phyloP scores from a whole-genome alignment of 2,113 vertebrate species.

The Semnornis frantzii region DNA sequence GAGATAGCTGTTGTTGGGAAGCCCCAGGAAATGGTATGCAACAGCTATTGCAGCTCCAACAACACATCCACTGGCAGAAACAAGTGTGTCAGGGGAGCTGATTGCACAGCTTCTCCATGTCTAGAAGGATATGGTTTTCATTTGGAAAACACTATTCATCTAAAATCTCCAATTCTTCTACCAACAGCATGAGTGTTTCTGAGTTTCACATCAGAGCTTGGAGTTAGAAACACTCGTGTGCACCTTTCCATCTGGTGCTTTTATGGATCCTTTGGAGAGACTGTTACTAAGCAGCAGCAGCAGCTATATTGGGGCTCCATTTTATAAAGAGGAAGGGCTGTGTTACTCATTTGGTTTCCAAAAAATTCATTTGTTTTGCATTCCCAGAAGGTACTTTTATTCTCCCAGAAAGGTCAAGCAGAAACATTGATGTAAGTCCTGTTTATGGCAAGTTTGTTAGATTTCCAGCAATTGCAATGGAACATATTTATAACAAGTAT shows the following conservation, averaged over 20 bases:
- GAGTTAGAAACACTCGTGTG: conserved; percentile 16
- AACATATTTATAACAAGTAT: conserved; percentile 74
- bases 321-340: conserved; percentile 59
- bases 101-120: neutral
- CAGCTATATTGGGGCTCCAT: conserved; percentile 37
- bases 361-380: conserved; percentile 63
- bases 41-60: neutral
- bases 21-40: neutral
- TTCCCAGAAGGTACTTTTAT: conserved; percentile 71
- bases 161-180: neutral
- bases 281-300: conserved; percentile 48
- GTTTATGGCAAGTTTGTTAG: conserved; percentile 63
- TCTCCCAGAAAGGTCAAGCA: conserved; percentile 69
- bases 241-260: conserved; percentile 56
- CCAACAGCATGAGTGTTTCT: neutral
- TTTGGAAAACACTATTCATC: conserved; percentile 33
- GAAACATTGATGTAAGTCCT: conserved; percentile 74
- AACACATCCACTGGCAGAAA: conserved; percentile 11
- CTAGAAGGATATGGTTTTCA: conserved; percentile 39
- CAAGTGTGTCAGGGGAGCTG: neutral
- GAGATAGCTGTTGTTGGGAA: neutral
- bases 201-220: conserved; percentile 33
- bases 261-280: conserved; percentile 45
- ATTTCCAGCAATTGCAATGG: conserved; percentile 73
- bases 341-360: conserved; percentile 62